phyloP scores from a whole-genome alignment of 2,113 vertebrate genomes.

The Lates calcarifer region DNA sequence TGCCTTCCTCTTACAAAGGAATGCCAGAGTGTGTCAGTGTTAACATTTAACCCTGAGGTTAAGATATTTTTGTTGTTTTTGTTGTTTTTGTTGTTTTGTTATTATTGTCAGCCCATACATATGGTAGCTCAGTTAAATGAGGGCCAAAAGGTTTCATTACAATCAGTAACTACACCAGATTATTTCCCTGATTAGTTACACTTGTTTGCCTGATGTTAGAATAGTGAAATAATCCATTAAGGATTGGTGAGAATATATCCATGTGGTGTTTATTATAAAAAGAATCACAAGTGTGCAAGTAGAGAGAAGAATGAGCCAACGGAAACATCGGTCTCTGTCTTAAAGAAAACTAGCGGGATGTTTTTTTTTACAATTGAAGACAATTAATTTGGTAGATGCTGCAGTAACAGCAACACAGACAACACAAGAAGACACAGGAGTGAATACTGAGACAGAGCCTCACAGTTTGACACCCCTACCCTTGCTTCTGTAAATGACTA shows the following conservation, averaged over 20 bases:
- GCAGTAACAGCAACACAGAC: neutral
- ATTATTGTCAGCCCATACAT: neutral
- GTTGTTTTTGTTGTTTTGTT: too few species aligned
- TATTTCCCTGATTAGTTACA: neutral
- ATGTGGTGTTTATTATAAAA: too few species aligned
- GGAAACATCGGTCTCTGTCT: neutral
- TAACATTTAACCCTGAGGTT: neutral
- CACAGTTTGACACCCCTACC: neutral
- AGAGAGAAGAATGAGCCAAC: neutral
- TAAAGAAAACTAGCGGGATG: neutral
- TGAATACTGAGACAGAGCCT: neutral
- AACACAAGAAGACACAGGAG: neutral
- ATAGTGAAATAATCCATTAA: too few species aligned
- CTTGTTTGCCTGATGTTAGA: neutral
- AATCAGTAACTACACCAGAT: neutral
- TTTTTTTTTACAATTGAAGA: neutral
- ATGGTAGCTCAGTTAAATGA: neutral
- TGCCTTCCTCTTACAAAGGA: neutral
- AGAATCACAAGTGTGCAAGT: too few species aligned
- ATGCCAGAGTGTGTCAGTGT: neutral
- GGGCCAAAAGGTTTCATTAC: neutral
- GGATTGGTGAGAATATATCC: too few species aligned
- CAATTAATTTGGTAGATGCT: neutral
- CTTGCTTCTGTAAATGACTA: neutral
- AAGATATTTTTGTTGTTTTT: neutral